Conservation (phyloP, 1,140 invertebrate genomes). For the Drosophila pruinosa region DNA sequence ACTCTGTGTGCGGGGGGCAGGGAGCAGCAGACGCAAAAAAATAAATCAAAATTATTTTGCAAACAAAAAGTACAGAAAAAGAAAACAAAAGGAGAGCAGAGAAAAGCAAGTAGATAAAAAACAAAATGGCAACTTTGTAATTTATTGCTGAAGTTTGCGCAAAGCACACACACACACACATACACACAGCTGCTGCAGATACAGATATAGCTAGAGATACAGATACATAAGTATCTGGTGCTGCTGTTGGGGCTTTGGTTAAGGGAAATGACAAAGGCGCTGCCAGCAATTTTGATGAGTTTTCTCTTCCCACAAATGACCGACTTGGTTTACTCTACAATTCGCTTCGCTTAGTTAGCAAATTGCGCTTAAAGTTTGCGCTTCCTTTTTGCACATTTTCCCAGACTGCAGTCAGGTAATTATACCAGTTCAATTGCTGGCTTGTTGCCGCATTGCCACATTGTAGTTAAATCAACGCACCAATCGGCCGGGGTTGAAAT, state of each 20-base stretch:
- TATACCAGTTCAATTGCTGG: slow-evolving; percentile 52
- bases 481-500: slow-evolving; percentile 37
- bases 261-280: slow-evolving; percentile 57
- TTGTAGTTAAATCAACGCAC: slow-evolving; percentile 71
- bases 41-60: slow-evolving; percentile 82
- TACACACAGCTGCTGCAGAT: not conserved
- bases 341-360: slow-evolving; percentile 14
- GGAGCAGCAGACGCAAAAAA: slow-evolving; percentile 38
- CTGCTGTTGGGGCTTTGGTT: not conserved
- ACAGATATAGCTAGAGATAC: slow-evolving; percentile 26
- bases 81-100: slow-evolving; percentile 19
- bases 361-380: slow-evolving; percentile 9
- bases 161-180: slow-evolving; percentile 50
- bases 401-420: slow-evolving; percentile 48
- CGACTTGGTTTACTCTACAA: slow-evolving; percentile 20
- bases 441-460: slow-evolving; percentile 76
- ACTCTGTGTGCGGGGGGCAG: not conserved
- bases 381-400: slow-evolving; percentile 23
- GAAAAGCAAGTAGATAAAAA: slow-evolving; percentile 56
- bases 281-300: slow-evolving; percentile 58
- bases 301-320: slow-evolving; percentile 32
- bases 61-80: slow-evolving; percentile 60
- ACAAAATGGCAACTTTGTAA: slow-evolving; percentile 82
- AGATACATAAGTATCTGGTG: slow-evolving; percentile 22
- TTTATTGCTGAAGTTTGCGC: slow-evolving; percentile 77